Conservation (phyloP, 1,140 invertebrate genomes). For the Drosophila albomicans region DNA sequence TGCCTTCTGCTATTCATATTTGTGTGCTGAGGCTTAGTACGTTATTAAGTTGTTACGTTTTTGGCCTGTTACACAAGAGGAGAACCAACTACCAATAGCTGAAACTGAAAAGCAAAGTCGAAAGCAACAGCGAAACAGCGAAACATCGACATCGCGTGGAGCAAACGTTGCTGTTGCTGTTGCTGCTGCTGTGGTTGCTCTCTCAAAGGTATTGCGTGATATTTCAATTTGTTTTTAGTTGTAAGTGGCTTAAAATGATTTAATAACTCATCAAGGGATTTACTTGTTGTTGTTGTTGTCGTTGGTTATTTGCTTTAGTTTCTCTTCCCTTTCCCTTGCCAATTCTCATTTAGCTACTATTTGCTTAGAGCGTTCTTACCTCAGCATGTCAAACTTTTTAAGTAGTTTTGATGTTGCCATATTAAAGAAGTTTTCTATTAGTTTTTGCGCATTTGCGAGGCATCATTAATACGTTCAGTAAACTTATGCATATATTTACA, state of each 20-base stretch:
- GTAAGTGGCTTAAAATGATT: conserved; percentile 84
- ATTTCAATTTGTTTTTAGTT: conserved; percentile 84
- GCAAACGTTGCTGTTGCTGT: conserved; percentile 16
- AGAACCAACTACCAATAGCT: conserved; percentile 38
- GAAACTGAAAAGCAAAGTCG: conserved; percentile 23
- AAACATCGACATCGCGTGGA: conserved; percentile 57
- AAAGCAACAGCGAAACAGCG: conserved; percentile 18
- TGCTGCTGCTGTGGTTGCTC: no score
- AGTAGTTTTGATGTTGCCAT: conserved; percentile 81
- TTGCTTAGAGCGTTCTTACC: conserved; percentile 24
- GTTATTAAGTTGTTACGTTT: conserved; percentile 83
- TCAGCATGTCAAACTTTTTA: conserved; percentile 76
- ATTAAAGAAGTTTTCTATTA: conserved; percentile 81
- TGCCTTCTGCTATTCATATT: conserved; percentile 74
- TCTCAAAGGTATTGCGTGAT: conserved; percentile 81
- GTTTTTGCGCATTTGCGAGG: conserved; percentile 72
- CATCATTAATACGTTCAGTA: conserved; percentile 66
- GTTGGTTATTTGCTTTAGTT: conserved; percentile 77
- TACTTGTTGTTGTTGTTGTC: conserved; percentile 55
- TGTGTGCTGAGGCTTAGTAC: conserved; percentile 80
- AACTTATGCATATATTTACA: conserved; percentile 39
- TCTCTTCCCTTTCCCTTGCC: conserved; percentile 28
- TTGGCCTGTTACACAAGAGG: conserved; percentile 67
- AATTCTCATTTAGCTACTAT: conserved; percentile 21
- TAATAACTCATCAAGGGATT: conserved; percentile 84